phyloP scores from a whole-genome alignment of 2,113 vertebrate species.

The Mesocricetus auratus region DNA sequence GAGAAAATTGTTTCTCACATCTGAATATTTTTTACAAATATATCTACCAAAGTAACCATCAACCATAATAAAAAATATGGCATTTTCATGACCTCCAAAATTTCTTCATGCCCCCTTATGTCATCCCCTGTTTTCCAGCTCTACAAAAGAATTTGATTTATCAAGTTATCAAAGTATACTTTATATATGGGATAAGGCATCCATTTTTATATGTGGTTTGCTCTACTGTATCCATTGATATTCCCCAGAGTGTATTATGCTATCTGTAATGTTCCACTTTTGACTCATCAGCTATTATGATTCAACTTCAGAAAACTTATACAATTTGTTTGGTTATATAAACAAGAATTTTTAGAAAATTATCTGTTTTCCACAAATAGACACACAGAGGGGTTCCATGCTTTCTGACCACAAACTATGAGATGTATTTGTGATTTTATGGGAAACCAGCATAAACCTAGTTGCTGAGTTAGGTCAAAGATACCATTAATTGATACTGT shows the following conservation, averaged over 20 bases:
- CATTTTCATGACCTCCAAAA: neutral
- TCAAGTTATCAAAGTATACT: neutral
- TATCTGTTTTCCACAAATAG: neutral
- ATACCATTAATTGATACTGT: neutral
- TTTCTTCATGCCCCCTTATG: neutral
- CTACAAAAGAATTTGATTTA: neutral
- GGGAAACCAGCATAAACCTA: conserved; percentile 39
- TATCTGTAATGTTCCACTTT: conserved; percentile 23
- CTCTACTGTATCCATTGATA: neutral
- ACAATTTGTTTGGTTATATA: neutral
- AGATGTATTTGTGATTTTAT: conserved; percentile 26
- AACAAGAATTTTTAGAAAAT: neutral
- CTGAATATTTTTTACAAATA: conserved; percentile 28
- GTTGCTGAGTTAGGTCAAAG: conserved; percentile 29
- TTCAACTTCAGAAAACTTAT: conserved; percentile 40
- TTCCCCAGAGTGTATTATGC: conserved; percentile 6
- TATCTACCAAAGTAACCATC: neutral
- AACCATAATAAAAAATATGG: neutral
- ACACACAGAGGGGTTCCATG: neutral
- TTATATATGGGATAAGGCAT: neutral
- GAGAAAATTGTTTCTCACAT: neutral
- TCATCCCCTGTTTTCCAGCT: neutral
- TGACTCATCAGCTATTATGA: conserved; percentile 40
- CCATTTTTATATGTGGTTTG: conserved; percentile 23
- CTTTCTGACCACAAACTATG: neutral